Conservation (phyloP, 1,140 invertebrate species). For the Goniozus legneri region DNA sequence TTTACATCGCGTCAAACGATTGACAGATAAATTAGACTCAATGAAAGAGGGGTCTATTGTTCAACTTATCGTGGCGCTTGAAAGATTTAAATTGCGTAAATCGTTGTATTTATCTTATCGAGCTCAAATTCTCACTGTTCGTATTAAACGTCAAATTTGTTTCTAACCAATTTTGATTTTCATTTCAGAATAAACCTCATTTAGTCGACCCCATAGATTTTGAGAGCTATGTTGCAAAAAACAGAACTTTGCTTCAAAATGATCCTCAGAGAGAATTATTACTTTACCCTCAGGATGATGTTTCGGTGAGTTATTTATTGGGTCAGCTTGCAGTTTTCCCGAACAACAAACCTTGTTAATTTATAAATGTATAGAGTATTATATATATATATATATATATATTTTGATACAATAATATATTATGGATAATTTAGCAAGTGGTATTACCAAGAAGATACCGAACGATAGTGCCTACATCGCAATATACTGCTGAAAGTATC, state of each 20-base stretch:
- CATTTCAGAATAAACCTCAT: slow-evolving; percentile 71
- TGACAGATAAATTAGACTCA: too few relatives aligned
- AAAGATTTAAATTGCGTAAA: too few relatives aligned
- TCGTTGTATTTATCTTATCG: too few relatives aligned
- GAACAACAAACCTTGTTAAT: too few relatives aligned
- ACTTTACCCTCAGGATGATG: slow-evolving; percentile 86
- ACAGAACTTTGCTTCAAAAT: slow-evolving; percentile 88
- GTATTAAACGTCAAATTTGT: too few relatives aligned
- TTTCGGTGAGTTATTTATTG: slow-evolving; percentile 68
- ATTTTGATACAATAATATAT: not conserved
- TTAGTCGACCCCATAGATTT: slow-evolving; percentile 85
- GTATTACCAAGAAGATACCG: slow-evolving; percentile 73
- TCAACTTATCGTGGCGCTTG: too few relatives aligned
- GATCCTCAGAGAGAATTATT: slow-evolving; percentile 87
- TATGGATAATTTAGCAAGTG: slow-evolving; percentile 62
- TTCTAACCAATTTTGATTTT: too few relatives aligned
- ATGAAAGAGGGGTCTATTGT: too few relatives aligned
- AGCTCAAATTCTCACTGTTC: too few relatives aligned
- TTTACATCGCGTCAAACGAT: too few relatives aligned
- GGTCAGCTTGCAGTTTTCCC: too few relatives aligned
- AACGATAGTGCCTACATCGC: slow-evolving; percentile 72
- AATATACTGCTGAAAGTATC: slow-evolving; percentile 26
- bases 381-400: not conserved
- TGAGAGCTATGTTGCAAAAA: slow-evolving; percentile 84
- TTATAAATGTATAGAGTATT: too few relatives aligned